These are phyloP conservation scores for Lithophane ornitopus DNA, from an alignment of 2,888 invertebrate genomes.

Conservation along the genomic window DNA sequence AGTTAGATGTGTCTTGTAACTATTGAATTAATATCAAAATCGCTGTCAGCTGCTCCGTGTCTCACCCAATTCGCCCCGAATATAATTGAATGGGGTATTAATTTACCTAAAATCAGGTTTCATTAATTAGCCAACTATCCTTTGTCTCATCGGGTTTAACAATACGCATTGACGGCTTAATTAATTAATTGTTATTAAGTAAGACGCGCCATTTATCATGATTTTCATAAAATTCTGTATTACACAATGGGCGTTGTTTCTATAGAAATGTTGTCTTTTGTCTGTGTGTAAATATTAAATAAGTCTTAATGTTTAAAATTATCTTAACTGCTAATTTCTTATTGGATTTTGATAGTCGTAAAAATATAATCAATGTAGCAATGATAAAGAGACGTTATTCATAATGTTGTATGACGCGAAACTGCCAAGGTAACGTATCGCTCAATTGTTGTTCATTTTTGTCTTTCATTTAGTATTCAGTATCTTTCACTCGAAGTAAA, in stretches of 20 bases:
- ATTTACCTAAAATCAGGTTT: constrained; percentile 72
- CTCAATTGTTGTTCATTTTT: not conserved
- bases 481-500: too few species aligned
- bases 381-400: too few species aligned
- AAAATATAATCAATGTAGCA: not conserved
- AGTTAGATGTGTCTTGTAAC: not conserved
- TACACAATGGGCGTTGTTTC: constrained; percentile 45
- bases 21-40: constrained; percentile 11
- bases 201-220: constrained; percentile 62
- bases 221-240: constrained; percentile 56
- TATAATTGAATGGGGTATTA: constrained; percentile 64
- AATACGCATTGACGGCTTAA: constrained; percentile 63
- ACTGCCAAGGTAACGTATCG: not conserved
- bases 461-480: too few species aligned
- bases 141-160: constrained; percentile 66
- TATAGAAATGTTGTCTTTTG: constrained; percentile 38
- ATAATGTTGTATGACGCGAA: too few species aligned
- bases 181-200: constrained; percentile 70
- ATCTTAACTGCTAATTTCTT: constrained; percentile 8
- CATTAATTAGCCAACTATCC: constrained; percentile 73
- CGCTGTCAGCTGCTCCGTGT: not conserved
- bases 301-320: not conserved
- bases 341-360: constrained; percentile 5
- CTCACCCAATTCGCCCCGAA: constrained; percentile 29
- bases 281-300: constrained; percentile 9